Evolutionary conservation across 2,113 vertebrate species (phyloP), one percentile per base, ranked within the genome.

Genomic region (Channa maculata): DNA sequence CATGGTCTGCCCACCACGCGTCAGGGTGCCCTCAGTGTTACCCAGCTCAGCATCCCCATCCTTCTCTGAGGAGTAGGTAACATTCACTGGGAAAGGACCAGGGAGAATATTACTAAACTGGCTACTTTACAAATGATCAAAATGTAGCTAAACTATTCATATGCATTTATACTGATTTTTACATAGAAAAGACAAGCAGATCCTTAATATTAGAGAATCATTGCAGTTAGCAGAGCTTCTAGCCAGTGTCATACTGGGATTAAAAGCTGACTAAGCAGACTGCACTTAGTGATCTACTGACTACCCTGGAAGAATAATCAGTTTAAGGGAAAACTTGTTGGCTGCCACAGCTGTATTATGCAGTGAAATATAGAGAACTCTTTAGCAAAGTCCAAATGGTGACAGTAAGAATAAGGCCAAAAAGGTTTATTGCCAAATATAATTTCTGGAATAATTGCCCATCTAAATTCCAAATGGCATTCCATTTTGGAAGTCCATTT

Each of bases 11-110:
- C 94, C 93, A 91, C 94, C 93, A 45, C 93, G 92, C 55, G 95
- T 92, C 59, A 94, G 89, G 0, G 91, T 60, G 48, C 92, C 83
- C n/a, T 92, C 93, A 38, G 91, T 65, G 71, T 86, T 89, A 66
- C 92, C 89, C 85, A 94, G 82, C 75, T 95, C 95, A 73, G 88
- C 66, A 45, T 92, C 82, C 37, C 60, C 90, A 52, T 94, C 95
- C 91, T 96, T 96, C 83, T 96, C 95, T 0, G 94, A 82, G 87
- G 86, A 93, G 87, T 92, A 97, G 14, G 91, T 90, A 50, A 54
- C 90, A 71, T 96, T 96, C 76, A 91, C 96, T 97, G 91, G 10
- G 83, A 88, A 39, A 50, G 61, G 34, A 80, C 44, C 33, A 61
- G 8, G 49, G 44, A 41, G 5, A 59, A 55, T 24, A 57, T 63